Evolutionary conservation across 1,140 invertebrate genomes (phyloP).

Genomic region (Macrocentrus cingulum): DNA sequence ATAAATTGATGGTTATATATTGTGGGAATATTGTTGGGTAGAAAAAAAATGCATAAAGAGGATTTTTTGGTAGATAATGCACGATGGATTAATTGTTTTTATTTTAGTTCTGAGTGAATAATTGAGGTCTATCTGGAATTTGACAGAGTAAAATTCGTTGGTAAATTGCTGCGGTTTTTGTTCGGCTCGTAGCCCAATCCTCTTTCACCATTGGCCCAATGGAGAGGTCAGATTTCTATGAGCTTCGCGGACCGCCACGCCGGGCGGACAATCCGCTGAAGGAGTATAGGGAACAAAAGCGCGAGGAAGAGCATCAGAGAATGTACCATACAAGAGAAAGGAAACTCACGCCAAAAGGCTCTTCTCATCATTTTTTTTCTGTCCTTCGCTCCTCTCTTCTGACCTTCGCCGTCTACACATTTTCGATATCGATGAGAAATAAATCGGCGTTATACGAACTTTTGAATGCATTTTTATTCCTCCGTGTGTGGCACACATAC

Average conservation of each 20-base stretch:
- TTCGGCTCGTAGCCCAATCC: background rate
- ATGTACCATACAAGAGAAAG: no score
- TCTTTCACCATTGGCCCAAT: background rate
- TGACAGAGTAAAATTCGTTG: background rate
- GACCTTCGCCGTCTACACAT: slow-evolving; percentile 6
- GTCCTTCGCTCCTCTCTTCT: slow-evolving; percentile 4
- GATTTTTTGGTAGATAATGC: no score
- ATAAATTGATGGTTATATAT: no score
- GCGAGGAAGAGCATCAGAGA: background rate
- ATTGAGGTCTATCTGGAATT: background rate
- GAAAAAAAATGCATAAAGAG: no score
- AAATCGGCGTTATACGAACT: slow-evolving; percentile 21
- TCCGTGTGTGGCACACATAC: slow-evolving; percentile 2
- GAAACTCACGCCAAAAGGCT: slow-evolving; percentile 20
- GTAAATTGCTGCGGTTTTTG: background rate
- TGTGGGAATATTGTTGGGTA: no score
- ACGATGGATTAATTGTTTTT: no score
- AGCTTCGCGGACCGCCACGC: background rate
- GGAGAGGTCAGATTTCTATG: slow-evolving; percentile 16
- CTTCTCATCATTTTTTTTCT: background rate
- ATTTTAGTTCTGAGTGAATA: no score
- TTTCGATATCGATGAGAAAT: slow-evolving; percentile 22
- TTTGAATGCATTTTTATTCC: background rate
- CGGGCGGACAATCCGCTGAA: slow-evolving; percentile 10
- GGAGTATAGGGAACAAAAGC: background rate